Evolutionary conservation across 2,113 vertebrate genomes (phyloP).

Genomic region (Bos javanicus): DNA sequence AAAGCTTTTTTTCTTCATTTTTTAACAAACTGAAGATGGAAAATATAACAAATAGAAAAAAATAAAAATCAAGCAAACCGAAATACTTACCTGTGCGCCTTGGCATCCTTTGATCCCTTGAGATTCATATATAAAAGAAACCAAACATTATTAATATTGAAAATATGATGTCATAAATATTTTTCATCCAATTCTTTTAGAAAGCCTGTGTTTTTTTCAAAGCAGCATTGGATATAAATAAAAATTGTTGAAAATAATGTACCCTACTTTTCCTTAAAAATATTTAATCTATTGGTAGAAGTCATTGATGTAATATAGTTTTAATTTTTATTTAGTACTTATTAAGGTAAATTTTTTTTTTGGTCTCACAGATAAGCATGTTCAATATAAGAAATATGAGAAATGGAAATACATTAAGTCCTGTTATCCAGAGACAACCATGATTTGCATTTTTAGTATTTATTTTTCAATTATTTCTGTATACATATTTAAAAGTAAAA

Average conservation of each 20-base stretch:
- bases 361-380: background rate
- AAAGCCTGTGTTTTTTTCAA: background rate
- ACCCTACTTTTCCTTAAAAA: background rate
- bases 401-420: background rate
- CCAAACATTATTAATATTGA: background rate
- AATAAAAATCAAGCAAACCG: background rate
- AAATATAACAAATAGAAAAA: background rate
- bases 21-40: background rate
- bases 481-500: background rate
- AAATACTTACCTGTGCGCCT: background rate
- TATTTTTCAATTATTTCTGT: background rate
- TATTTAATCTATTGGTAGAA: background rate
- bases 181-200: background rate
- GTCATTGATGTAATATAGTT: background rate
- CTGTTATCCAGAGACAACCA: background rate
- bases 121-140: background rate
- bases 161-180: background rate
- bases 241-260: background rate
- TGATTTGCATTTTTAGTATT: background rate
- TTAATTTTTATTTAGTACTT: background rate
- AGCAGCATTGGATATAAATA: background rate
- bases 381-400: background rate
- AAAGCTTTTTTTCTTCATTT: slow-evolving; percentile 35
- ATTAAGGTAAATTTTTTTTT: background rate
- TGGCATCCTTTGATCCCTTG: background rate